phyloP scores from a whole-genome alignment of 2,797 vertebrate genomes.

The Phyllotis vaccarum region DNA sequence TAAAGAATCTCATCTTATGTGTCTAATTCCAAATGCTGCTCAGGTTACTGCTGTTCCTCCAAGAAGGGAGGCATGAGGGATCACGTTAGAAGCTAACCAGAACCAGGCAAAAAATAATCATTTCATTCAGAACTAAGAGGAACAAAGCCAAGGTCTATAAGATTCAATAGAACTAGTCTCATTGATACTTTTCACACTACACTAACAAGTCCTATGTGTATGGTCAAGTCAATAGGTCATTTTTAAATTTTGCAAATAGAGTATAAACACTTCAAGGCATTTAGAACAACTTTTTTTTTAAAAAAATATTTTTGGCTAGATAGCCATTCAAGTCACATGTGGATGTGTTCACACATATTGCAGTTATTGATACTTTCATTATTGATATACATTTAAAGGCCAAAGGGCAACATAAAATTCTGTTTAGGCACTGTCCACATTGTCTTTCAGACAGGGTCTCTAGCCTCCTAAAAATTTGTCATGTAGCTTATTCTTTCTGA shows the following conservation, averaged over 20 bases:
- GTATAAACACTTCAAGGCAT: neutral
- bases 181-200: neutral
- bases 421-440: neutral
- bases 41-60: neutral
- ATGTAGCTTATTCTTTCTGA: neutral
- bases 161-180: neutral
- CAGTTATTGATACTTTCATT: neutral
- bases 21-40: neutral
- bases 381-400: neutral
- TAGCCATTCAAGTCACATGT: neutral
- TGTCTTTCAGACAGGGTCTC: neutral
- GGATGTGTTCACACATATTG: neutral
- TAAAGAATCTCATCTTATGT: neutral
- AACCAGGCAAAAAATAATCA: neutral
- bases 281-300: accelerated
- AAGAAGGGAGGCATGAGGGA: neutral
- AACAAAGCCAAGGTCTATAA: neutral
- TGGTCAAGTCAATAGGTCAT: accelerated
- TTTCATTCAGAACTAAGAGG: neutral
- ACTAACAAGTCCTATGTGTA: neutral
- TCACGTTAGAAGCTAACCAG: neutral
- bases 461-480: too few relatives aligned
- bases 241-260: neutral
- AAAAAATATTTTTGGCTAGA: neutral
- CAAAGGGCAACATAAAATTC: neutral